Percentiles rank a stretch among this genome's conserved stretches.
phyloP scores from a whole-genome alignment of 2,797 vertebrate species.

The Astyanax mexicanus region DNA sequence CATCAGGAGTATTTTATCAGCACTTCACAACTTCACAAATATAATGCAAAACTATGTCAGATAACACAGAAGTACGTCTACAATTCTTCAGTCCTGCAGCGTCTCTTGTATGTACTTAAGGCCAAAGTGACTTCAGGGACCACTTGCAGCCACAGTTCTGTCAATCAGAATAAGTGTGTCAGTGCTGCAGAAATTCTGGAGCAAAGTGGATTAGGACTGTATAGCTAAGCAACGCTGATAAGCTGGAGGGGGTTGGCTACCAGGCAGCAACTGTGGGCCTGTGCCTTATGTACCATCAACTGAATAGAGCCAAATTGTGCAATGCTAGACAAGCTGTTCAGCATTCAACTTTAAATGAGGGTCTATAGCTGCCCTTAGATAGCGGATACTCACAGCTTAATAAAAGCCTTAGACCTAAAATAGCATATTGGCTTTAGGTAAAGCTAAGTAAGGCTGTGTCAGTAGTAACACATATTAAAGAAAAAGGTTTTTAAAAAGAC shows the following conservation, averaged over 20 bases:
- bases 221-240: constrained; percentile 61
- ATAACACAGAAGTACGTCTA: not conserved
- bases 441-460: not conserved
- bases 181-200: constrained; percentile 45
- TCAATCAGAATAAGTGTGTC: constrained; percentile 53
- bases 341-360: constrained; percentile 50
- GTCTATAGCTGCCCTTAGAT: constrained; percentile 10
- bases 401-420: not conserved
- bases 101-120: constrained; percentile 18
- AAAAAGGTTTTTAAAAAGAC: not conserved
- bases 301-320: constrained; percentile 18
- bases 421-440: not conserved
- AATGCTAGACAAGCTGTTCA: constrained; percentile 36
- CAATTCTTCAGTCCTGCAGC: constrained; percentile 11
- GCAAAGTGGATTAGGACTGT: constrained; percentile 71
- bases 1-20: not conserved
- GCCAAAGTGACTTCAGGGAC: constrained; percentile 16
- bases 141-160: constrained; percentile 26
- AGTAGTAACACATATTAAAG: not conserved
- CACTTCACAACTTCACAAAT: not conserved
- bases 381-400: not conserved
- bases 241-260: constrained; percentile 53
- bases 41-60: not conserved
- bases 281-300: constrained; percentile 6
- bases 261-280: constrained; percentile 48